A percentile compares a stretch with the other conserved stretches of the same genome.
Evolutionary conservation across 2,797 vertebrate species (phyloP).

Genomic region (Pseudochirops corinnae): DNA sequence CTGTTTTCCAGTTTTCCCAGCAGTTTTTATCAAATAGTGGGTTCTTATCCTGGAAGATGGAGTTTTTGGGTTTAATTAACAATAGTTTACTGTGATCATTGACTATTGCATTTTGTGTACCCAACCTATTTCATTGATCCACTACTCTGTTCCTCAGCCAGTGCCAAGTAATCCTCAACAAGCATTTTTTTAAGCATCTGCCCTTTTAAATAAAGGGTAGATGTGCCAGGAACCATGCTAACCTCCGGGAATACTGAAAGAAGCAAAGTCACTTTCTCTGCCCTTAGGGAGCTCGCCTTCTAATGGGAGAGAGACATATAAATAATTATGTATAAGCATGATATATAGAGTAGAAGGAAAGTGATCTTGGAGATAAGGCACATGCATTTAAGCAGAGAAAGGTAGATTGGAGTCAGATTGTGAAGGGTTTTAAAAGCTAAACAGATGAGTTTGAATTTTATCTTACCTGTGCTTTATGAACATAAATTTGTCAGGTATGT

Average conservation of each 20-base stretch:
- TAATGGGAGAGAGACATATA: background rate
- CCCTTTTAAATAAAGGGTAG: no score
- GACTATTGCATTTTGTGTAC: no score
- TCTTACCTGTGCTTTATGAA: background rate
- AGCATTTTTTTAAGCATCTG: background rate
- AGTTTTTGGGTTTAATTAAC: no score
- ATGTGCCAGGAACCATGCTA: background rate
- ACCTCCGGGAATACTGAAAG: no score
- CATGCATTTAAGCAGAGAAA: background rate
- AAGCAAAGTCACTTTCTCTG: no score
- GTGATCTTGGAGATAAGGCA: background rate
- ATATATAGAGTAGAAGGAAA: background rate
- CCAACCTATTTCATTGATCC: no score
- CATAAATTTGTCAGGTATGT: background rate
- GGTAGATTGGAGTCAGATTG: background rate
- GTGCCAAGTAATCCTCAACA: background rate
- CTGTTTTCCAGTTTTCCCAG: no score
- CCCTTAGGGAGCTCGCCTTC: background rate
- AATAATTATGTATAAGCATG: background rate
- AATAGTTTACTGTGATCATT: no score
- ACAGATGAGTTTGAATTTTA: background rate
- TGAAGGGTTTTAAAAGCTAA: background rate
- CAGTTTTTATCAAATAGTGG: no score
- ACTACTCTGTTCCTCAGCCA: no score
- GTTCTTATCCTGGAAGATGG: no score